Conservation (phyloP, 2,888 invertebrate species). For the Erebia palarica region DNA sequence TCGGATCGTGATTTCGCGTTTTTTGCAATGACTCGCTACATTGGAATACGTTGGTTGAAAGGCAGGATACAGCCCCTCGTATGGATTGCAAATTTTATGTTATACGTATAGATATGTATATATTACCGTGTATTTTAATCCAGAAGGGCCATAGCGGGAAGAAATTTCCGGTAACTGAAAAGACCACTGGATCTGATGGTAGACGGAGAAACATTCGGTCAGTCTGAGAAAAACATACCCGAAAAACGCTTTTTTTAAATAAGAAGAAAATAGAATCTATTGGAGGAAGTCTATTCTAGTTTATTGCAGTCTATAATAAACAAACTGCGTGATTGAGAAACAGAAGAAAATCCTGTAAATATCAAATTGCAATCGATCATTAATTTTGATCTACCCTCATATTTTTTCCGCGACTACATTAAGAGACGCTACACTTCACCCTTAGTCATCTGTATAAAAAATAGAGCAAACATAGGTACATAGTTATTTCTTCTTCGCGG, state of each 20-base stretch:
- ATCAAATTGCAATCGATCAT: too few species aligned
- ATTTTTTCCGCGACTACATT: background rate
- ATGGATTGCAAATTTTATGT: background rate
- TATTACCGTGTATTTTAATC: background rate
- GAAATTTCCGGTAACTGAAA: background rate
- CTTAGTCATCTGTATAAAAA: background rate
- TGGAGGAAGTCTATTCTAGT: too few species aligned
- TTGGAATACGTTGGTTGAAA: constrained; percentile 31
- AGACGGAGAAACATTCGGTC: background rate
- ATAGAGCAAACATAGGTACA: background rate
- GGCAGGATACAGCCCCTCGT: constrained; percentile 26
- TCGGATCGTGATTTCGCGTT: constrained; percentile 30
- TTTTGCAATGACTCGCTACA: constrained; percentile 23
- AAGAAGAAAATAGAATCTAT: too few species aligned
- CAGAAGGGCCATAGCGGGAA: background rate
- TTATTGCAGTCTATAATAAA: too few species aligned
- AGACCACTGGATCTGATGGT: background rate
- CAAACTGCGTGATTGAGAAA: too few species aligned
- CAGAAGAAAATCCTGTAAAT: too few species aligned
- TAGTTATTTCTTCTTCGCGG: constrained; percentile 8
- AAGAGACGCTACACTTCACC: background rate
- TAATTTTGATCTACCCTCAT: background rate
- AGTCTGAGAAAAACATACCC: too few species aligned
- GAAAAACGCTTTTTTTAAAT: too few species aligned
- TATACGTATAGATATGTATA: background rate